These are phyloP conservation scores for Hyperopisus bebe DNA, from an alignment of 2,113 vertebrate species.

Conservation along the genomic window DNA sequence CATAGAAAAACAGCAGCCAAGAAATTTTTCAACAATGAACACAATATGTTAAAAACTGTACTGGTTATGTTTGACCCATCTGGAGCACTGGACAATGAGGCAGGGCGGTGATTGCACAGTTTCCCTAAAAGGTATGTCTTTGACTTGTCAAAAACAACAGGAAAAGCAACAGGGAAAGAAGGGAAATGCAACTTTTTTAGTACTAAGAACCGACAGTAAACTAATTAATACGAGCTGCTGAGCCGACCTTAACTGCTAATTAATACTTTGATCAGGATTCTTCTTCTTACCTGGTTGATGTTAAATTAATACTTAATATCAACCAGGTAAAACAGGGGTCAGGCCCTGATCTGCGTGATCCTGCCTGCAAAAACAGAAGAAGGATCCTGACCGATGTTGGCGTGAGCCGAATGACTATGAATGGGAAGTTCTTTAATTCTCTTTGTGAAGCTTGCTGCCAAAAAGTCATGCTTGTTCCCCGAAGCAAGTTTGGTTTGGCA, in stretches of 20 bases:
- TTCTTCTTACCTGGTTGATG: no score
- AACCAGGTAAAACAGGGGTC: neutral
- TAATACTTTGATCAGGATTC: neutral
- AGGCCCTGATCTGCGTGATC: neutral
- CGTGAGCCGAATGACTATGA: neutral
- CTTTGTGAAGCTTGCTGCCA: neutral
- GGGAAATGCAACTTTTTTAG: neutral
- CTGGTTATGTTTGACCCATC: neutral
- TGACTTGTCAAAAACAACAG: neutral
- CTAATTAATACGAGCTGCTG: neutral
- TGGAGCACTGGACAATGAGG: neutral
- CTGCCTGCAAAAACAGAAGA: neutral
- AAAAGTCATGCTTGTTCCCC: neutral
- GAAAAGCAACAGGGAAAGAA: neutral
- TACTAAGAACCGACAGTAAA: neutral
- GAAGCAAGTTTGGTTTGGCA: neutral
- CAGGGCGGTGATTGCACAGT: neutral
- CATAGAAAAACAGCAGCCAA: neutral
- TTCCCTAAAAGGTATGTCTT: neutral
- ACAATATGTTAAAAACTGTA: neutral
- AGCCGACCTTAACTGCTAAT: neutral
- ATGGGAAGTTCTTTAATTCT: neutral
- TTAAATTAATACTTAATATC: neutral
- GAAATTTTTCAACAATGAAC: neutral
- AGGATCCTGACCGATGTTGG: neutral